A percentile compares a stretch with the other conserved stretches of the same genome.
phyloP scores from a whole-genome alignment of 2,113 vertebrate genomes.

The Atlantisia rogersi region DNA sequence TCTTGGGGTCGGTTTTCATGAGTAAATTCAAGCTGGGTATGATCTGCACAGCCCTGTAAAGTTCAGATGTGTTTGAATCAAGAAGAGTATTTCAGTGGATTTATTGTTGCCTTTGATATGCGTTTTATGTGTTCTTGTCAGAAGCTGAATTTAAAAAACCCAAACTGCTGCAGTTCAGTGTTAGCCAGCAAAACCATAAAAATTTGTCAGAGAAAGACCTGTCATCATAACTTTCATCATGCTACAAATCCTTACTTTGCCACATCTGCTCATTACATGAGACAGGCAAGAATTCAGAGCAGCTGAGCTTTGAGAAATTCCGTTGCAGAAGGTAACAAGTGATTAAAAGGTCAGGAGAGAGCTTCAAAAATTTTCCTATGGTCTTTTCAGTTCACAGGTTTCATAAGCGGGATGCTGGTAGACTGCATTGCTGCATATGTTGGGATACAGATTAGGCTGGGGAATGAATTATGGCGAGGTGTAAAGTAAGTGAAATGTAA shows the following conservation, averaged over 20 bases:
- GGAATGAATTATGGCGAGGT: constrained; percentile 28
- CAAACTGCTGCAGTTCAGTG: constrained; percentile 7
- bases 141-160: constrained; percentile 15
- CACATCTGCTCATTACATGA: constrained; percentile 66
- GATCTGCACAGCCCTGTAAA: background rate
- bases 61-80: background rate
- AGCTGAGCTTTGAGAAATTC: constrained; percentile 39
- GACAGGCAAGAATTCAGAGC: constrained; percentile 38
- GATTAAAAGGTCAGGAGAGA: constrained; percentile 41
- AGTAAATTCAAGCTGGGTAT: background rate
- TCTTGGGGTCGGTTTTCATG: background rate
- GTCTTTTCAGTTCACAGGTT: background rate
- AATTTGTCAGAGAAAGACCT: constrained; percentile 60
- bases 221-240: constrained; percentile 67
- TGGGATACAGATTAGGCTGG: constrained; percentile 7
- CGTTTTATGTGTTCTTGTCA: constrained; percentile 53
- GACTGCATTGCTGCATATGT: background rate
- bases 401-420: background rate
- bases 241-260: constrained; percentile 61
- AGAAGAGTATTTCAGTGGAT: background rate
- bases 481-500: constrained; percentile 58
- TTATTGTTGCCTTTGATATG: constrained; percentile 50
- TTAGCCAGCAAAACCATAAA: constrained; percentile 62
- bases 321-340: constrained; percentile 34
- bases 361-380: background rate